Base-by-base conservation (phyloP, 1,140 invertebrate species). In the Belonocnema kinseyi region DNA sequence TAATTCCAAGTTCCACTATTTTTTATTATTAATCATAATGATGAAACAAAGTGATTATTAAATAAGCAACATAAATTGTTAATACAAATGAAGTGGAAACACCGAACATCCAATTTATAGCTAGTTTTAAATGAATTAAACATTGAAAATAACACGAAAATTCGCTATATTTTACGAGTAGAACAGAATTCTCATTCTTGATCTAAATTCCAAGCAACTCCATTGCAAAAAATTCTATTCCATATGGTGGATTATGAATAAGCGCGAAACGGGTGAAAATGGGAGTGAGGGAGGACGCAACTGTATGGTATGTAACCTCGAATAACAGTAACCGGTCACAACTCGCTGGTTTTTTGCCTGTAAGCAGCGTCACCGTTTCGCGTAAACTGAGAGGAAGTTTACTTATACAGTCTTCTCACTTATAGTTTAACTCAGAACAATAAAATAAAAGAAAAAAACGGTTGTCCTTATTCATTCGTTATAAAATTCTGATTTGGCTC, bases 261-360 rank as follows among this genome's bases (percentile, higher is more conserved):
- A 82, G 76, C 61, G 81, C 76, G 40, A 77, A 81, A 54, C 14
- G 70, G 73, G 81, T 81, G 76, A 79, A 82, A 80, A 82, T 83
- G 77, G 81, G 76, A 81, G 80, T 80, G 79, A 79, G 82, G 85
- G 86, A 89, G 85, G 85, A 89, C 88, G 87, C 83, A 87, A 80
- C 80, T 76, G 83, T 86, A 88, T 85, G 86, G 88, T 88, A 83
- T 85, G 86, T 87, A 85, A 85, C 84, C 81, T 82, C 83, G 81
- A 85, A 89, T 90, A 91, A 91, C 90, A 91, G 90, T 90, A 91
- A 90, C 84, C 74, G 87, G 90, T 91, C 89, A 91, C 89, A 46
- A 90, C 89, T 90, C 75, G 87, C 70, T 91, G 88, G 76, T 77
- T 90, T 89, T 91, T 89, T 82, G 87, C 85, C 83, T 86, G 54